Evolutionary conservation across 1,140 invertebrate genomes (phyloP), one percentile per base, ranked within the genome.

Genomic region (Drosophila triauraria): DNA sequence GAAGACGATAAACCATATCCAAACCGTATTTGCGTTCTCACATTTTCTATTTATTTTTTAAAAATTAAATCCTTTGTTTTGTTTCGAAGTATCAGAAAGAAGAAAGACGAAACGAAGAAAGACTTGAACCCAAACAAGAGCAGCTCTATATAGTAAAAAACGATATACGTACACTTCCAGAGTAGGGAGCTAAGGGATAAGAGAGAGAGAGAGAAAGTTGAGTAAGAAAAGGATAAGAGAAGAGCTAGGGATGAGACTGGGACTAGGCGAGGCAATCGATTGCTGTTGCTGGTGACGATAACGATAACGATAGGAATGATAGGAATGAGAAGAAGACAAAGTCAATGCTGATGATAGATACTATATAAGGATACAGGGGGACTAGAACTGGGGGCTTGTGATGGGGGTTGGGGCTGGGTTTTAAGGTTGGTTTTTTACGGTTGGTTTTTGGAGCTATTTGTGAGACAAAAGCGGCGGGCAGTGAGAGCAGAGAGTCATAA

Each of bases 311-410:
- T 32, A 32, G 32, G 32, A 20, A 20, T 32, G 32, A 9, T 35
- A 35, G 32, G 32, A 35, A 35, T 3, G 32, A 62, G 68, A 80
- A 77, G 75, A 56, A 25, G 51, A 86, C 70, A 86, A 57, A 64
- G 75, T 78, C 78, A 79, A 69, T 86, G 82, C 79, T 86, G 82
- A 86, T 82, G 80, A 82, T 86, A 86, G 80, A 82, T 86, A 86
- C 79, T 87, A 87, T 82, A 75, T 87, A 86, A 72, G 83, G 83
- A 71, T 72, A 56, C 35, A 40, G 53, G 53, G 82, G 44, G 30
- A 54, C 46, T 60, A 44, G 25, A 44, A 65, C 6, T 20, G 48
- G 53, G 44, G 20, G 54, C 46, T 72, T 58, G 71, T 54, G 64
- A 70, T 76, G 44, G 60, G 58, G 47, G 64, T 15, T 43, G 23